Base-by-base conservation (phyloP, 2,888 invertebrate species). In the Neoitamus cyanurus region DNA sequence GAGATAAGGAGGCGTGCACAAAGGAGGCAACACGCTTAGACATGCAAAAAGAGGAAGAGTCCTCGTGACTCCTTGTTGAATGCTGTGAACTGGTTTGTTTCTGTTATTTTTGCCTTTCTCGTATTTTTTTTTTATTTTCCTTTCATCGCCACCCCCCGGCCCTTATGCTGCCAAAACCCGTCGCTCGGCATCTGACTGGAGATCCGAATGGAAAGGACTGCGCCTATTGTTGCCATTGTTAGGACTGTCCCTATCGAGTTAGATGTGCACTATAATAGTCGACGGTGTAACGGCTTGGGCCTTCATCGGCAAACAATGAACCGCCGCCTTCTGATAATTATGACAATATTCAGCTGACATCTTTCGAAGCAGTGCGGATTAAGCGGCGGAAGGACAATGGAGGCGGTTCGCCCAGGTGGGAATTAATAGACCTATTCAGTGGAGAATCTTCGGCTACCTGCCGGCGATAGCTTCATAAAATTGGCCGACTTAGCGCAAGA, bases 271-370 rank as follows among this genome's bases (percentile, higher is more conserved):
- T 48, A 31, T 68, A 58, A 34, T 31, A 28, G 28, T 80, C 58
- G 25, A 7, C 80, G 46, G 30, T 80, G 80, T 80, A 80, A 80
- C 80, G 36, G 36, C 31, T 58, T 13, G 15, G 34, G 34, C 48
- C 68, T 48, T n/a, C 31, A 36, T 31, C 20, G 80, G 48, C 30
- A 80, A 80, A 80, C 80, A 80, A 80, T 80, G 80, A 48, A 69
- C 69, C 42, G 84, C 30, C 83, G 77, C 83, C 85, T 78, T 58
- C 70, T 85, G 85, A 85, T 85, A 85, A 85, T 84, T 85, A 80
- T 80, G 80, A 68, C 68, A 80, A 80, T 80, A 68, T 68, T 80
- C 68, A 80, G 58, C 68, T 80, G 80, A 80, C 80, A 80, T 80
- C 68, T 34, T 80, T 80, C 48, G 80, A 80, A 80, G 20, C 34